Base-by-base conservation (phyloP, 2,888 invertebrate species). In the Apantesis nais region DNA sequence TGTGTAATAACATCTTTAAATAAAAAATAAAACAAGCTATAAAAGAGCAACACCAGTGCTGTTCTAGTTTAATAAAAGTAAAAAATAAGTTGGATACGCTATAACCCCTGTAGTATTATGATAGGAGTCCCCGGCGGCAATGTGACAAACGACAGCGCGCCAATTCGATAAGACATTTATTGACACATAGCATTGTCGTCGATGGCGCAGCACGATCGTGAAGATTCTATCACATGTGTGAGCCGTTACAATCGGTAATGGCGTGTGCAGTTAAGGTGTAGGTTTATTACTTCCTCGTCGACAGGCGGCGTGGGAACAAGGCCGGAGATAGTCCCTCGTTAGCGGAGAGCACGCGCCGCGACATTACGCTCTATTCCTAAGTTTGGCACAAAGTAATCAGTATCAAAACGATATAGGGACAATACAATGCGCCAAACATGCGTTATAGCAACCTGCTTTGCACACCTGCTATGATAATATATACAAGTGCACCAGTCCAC, bases 241-340 rank as follows among this genome's bases (percentile, higher is more conserved):
- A 86, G 89, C 92, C 92, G 92, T 91, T 93, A 93, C 91, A 92
- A 92, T 92, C 92, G 90, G 93, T 94, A 93, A 93, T 93, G 92
- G 89, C 88, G 89, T 91, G 89, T 91, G 93, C 93, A 92, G 94
- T 93, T 93, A 93, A 91, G 92, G 93, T 91, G 90, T 93, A 91
- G 90, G 90, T 92, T 94, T 94, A 94, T 94, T 94, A 88, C 94
- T 94, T 94, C 94, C 94, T 92, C 85, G 89, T 87, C 84, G 89
- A 85, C 85, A 86, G 84, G 88, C 88, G 89, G 83, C 88, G 90
- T 92, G 93, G 89, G 92, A 94, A 91, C 90, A 89, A 86, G 86
- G 87, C 92, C 93, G 91, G 92, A 94, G 93, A 94, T 93, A 92
- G 92, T 90, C 85, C 88, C 91, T 91, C 91, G 92, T 92, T 92